Conservation (phyloP, 2,113 vertebrate genomes). For the Rhizomys pruinosus region DNA sequence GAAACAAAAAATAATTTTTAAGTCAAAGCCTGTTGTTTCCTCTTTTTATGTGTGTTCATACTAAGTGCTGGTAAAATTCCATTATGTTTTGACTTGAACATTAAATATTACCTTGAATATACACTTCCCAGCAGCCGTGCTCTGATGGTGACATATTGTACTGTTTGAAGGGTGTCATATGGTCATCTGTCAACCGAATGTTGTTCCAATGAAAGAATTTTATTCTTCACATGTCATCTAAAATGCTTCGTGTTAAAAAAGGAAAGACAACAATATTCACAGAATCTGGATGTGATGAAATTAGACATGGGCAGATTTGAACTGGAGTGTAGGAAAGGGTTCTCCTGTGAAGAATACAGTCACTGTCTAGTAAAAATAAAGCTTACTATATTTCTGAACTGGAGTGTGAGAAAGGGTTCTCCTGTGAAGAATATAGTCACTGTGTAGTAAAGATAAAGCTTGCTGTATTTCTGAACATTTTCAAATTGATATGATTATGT, state of each 20-base stretch:
- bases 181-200: constrained; percentile 72
- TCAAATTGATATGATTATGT: background rate
- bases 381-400: too few species aligned
- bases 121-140: constrained; percentile 59
- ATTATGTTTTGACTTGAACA: constrained; percentile 77
- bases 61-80: constrained; percentile 73
- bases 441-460: constrained; percentile 27
- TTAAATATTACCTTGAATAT: constrained; percentile 77
- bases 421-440: background rate
- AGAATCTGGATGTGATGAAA: constrained; percentile 55
- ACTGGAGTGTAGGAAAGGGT: background rate
- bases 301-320: constrained; percentile 13
- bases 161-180: constrained; percentile 76
- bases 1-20: constrained; percentile 61
- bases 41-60: constrained; percentile 66
- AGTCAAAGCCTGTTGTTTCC: constrained; percentile 48
- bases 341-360: constrained; percentile 15
- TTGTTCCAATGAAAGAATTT: constrained; percentile 77
- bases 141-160: constrained; percentile 75
- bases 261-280: background rate
- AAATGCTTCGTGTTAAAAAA: constrained; percentile 60
- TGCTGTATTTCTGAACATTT: constrained; percentile 37
- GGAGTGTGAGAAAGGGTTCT: background rate
- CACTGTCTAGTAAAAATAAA: background rate
- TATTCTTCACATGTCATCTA: constrained; percentile 69